Conservation (phyloP, 1,140 invertebrate genomes). For the Arctopsyche grandis region DNA sequence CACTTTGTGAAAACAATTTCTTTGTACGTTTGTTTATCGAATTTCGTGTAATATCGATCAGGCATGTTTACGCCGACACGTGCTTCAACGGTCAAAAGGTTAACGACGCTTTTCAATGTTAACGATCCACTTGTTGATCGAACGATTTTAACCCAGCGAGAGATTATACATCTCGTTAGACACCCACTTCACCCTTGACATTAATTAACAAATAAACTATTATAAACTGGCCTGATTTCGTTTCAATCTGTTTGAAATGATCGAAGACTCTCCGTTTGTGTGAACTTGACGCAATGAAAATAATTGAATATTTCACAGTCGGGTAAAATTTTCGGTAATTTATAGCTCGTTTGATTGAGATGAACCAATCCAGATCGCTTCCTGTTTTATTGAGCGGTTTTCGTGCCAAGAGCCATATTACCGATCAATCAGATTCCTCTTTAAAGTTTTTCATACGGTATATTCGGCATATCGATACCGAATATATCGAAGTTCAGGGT, state of each 20-base stretch:
- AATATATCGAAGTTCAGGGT: too few relatives aligned
- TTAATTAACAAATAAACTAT: conserved; percentile 7
- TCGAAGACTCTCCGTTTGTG: background rate
- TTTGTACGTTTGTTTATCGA: background rate
- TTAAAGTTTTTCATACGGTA: too few relatives aligned
- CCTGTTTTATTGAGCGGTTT: background rate
- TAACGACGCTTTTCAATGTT: background rate
- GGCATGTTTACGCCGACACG: background rate
- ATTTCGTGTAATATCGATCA: background rate
- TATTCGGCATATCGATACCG: too few relatives aligned
- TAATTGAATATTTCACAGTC: background rate
- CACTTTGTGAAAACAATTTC: background rate
- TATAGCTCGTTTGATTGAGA: too few relatives aligned
- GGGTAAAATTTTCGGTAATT: background rate
- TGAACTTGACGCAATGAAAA: background rate
- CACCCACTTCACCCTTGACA: conserved; percentile 14
- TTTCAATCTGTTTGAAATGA: background rate
- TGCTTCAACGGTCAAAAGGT: background rate
- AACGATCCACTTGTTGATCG: conserved; percentile 4
- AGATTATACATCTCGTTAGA: background rate
- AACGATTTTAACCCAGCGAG: background rate
- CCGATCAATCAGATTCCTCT: background rate
- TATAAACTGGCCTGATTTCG: background rate
- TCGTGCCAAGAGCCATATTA: background rate
- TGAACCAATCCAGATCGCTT: conserved; percentile 6